Percentiles rank a stretch among this genome's conserved stretches.
These are phyloP conservation scores for Trileptium ribeirensis DNA, from an alignment of 2,888 invertebrate genomes.

Conservation along the genomic window DNA sequence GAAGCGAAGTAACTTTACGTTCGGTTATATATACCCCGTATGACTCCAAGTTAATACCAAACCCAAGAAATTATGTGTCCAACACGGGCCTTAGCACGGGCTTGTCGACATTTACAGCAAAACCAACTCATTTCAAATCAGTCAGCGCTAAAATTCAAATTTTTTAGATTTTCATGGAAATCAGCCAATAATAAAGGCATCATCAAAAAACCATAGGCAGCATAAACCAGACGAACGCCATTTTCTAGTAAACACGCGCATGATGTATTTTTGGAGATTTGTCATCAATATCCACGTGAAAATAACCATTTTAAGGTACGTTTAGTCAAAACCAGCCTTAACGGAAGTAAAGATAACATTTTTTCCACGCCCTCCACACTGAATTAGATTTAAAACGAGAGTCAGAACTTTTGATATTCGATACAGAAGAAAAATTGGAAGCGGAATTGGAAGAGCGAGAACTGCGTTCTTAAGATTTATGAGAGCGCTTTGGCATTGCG, in stretches of 20 bases:
- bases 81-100: neutral
- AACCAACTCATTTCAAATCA: too few species aligned
- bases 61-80: neutral
- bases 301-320: neutral
- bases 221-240: neutral
- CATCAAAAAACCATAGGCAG: neutral
- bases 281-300: neutral
- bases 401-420: neutral
- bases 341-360: too few species aligned
- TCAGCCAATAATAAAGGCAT: too few species aligned
- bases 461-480: too few species aligned
- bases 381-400: neutral
- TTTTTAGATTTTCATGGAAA: too few species aligned
- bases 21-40: neutral
- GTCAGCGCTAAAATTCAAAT: too few species aligned
- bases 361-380: too few species aligned
- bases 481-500: too few species aligned
- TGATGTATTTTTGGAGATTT: neutral
- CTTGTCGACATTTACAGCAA: neutral
- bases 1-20: too few species aligned
- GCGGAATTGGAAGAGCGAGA: too few species aligned
- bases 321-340: neutral
- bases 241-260: neutral
- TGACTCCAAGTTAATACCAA: neutral
- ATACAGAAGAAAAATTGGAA: neutral